These are phyloP conservation scores for Toxotes chatareus DNA, from an alignment of 2,113 vertebrate species.

Conservation along the genomic window DNA sequence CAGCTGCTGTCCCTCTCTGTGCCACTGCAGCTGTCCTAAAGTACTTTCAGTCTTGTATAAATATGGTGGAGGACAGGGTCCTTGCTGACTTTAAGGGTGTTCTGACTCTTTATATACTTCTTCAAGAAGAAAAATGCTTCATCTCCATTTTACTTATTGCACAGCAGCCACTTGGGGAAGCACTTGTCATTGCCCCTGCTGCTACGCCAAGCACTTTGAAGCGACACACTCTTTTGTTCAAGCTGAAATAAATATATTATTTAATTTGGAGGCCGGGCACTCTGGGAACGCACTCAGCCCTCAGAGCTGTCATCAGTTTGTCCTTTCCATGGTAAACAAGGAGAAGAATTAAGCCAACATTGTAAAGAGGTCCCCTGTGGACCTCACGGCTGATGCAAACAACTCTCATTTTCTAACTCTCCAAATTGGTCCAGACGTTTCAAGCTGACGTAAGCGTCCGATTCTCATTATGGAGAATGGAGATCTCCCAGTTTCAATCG, in stretches of 20 bases:
- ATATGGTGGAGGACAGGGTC: not conserved
- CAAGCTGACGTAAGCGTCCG: slow-evolving; percentile 33
- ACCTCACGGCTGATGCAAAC: slow-evolving; percentile 50
- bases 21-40: no score
- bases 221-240: slow-evolving; percentile 15
- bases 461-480: slow-evolving; percentile 45
- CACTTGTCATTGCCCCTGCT: slow-evolving; percentile 46
- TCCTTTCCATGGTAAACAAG: slow-evolving; percentile 53
- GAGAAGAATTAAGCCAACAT: slow-evolving; percentile 13
- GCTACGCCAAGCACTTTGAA: slow-evolving; percentile 19
- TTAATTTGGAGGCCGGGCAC: slow-evolving; percentile 12
- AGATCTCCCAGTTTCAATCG: slow-evolving; percentile 20
- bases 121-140: not conserved
- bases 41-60: no score
- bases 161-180: slow-evolving; percentile 37
- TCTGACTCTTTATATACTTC: not conserved
- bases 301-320: slow-evolving; percentile 42
- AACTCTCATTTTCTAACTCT: slow-evolving; percentile 29
- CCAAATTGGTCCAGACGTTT: slow-evolving; percentile 32
- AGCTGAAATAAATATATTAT: not conserved
- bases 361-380: slow-evolving; percentile 38
- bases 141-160: slow-evolving; percentile 23
- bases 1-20: no score
- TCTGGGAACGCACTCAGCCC: slow-evolving; percentile 18
- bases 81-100: not conserved